Percentiles rank a stretch among this genome's conserved stretches.
phyloP scores from a whole-genome alignment of 2,113 vertebrate species.

The Nothobranchius kuhntae region DNA sequence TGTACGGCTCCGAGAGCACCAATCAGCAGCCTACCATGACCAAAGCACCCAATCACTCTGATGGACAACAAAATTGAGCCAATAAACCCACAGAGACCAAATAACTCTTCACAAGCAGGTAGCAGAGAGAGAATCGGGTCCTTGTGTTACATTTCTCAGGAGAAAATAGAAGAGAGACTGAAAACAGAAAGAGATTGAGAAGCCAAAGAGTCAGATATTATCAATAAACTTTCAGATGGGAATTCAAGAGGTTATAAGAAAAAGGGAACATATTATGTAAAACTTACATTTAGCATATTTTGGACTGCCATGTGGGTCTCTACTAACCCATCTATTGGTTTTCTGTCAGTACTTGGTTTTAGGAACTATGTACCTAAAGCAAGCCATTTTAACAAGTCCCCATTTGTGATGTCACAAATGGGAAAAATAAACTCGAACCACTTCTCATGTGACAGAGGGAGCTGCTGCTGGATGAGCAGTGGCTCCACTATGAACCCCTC shows the following conservation, averaged over 20 bases:
- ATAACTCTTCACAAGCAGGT: conserved; percentile 53
- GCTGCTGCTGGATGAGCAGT: too few species aligned
- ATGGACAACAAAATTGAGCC: conserved; percentile 52
- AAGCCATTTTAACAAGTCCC: too few species aligned
- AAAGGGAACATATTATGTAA: not conserved
- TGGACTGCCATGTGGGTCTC: too few species aligned
- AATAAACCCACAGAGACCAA: conserved; percentile 63
- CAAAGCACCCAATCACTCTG: conserved; percentile 51
- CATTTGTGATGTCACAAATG: too few species aligned
- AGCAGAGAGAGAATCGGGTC: not conserved
- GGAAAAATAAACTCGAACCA: too few species aligned
- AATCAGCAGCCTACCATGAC: conserved; percentile 60
- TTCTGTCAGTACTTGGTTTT: too few species aligned
- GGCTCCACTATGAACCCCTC: too few species aligned
- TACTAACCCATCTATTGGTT: too few species aligned
- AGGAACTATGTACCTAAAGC: too few species aligned
- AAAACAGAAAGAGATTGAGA: conserved; percentile 22
- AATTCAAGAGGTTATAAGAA: conserved; percentile 20
- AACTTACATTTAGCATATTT: too few species aligned
- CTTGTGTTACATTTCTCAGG: conserved; percentile 15
- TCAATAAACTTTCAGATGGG: not conserved
- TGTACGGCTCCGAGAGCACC: conserved; percentile 53
- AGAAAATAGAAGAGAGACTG: conserved; percentile 7
- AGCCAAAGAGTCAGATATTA: conserved; percentile 19
- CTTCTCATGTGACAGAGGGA: too few species aligned